Base-by-base conservation (phyloP, 1,140 invertebrate species). In the Caenorhabditis briggsae region DNA sequence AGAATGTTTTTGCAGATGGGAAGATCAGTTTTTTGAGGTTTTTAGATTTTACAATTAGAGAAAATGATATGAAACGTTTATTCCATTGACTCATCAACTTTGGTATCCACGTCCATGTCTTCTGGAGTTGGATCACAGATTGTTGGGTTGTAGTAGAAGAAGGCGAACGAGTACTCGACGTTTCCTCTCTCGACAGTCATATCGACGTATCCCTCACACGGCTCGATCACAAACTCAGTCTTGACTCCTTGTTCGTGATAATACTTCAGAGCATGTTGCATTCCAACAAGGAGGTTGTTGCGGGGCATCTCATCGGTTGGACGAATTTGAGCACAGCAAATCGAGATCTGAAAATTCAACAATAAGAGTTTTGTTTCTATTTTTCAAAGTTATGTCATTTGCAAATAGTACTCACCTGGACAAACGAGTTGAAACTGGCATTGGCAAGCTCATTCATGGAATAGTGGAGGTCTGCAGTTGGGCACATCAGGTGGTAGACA, bases 61-160 rank as follows among this genome's bases (percentile, higher is more conserved):
- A 33, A 61, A 61, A 25, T 25, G 11, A 25, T 20, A 5, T 61
- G 6, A 25, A 3, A 25, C 1, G 9, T 61, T 25, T 61, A 61
- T 3, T 18, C 59, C 59, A 61, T 61, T 61, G 59, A 20, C 59
- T 61, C 59, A 33, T 61, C 23, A 8, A 61, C 18, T 25, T 25
- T 61, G 70, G 70, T 78, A 11, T 50, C n/a, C 46, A 78, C 18
- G 8, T 78, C 70, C 12, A n/a, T n/a, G 14, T 78, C 70, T 78
- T 78, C 70, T 58, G 56, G 82, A 20, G 59, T 64, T 41, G 88
- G 64, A 18, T 89, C 88, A 86, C 89, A 90, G 43, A 90, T 88
- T 12, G 61, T 74, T 53, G 88, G 86, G 48, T 90, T 90, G 85
- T 89, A 90, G 83, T 90, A 90, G 58, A 90, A 90, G 74, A 89